Evolutionary conservation across 1,140 invertebrate genomes (phyloP), one percentile per base, ranked within the genome.

Genomic region (Drosophila ambigua): DNA sequence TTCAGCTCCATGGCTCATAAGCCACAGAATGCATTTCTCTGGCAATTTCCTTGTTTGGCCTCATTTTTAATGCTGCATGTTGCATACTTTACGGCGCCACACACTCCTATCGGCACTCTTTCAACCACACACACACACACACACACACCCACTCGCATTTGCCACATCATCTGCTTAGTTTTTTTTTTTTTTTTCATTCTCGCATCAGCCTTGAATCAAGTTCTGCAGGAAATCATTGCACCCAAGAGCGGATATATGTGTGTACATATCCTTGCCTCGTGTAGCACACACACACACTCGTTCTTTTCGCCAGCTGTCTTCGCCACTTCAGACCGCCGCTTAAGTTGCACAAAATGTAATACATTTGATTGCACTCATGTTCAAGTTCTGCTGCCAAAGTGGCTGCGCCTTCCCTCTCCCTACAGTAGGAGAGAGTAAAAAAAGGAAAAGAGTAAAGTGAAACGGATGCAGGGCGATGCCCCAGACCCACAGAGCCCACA

Each of bases 331-430:
- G 71, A 6, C 72, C 59, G 72, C 28, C 79, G 80, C 80, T 84
- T 84, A 85, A 84, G 81, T 84, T 85, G 77, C 81, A 85, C 77
- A 85, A 84, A 84, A 85, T 85, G 81, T 85, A 85, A 85, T 85
- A 85, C 81, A 85, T 85, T 85, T 85, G 81, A 85, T 85, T 85
- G 81, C 81, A 85, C 81, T 85, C 81, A 85, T 85, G 81, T 80
- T 85, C 80, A 85, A 85, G 81, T 85, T 84, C 77, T 85, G 77
- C 61, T 83, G 77, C 81, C 77, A 85, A 85, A 85, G 81, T 85
- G 81, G 81, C 81, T 74, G 63, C 64, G 41, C 35, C 39, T 61
- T 20, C 46, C 35, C 31, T 26, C 31, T 55, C 45, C 31, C 9
- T 3, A 9, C 4, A 31, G 35, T 24, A 26, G 39, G 28, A 53